Percentiles rank a stretch among this genome's conserved stretches.
Conservation (phyloP, 1,140 invertebrate genomes). For the Acromyrmex charruanus region DNA sequence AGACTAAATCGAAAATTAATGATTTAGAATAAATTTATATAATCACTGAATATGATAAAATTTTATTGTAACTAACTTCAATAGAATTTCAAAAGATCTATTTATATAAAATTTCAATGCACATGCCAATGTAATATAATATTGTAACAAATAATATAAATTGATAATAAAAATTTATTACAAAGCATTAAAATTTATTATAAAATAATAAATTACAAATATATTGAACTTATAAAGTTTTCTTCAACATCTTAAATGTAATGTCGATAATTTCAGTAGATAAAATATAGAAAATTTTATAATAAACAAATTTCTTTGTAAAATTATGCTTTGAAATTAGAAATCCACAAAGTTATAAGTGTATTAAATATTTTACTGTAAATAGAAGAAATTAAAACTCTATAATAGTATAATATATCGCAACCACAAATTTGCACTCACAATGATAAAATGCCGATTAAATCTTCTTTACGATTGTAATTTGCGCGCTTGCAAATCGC, state of each 20-base stretch:
- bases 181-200: background rate
- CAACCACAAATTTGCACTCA: conserved; percentile 1
- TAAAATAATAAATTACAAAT: background rate
- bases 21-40: background rate
- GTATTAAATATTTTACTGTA: background rate
- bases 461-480: conserved; percentile 30
- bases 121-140: background rate
- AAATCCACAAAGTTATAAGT: background rate
- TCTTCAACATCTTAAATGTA: background rate
- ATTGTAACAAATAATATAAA: conserved; percentile 3
- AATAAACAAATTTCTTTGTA: conserved; percentile 24
- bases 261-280: background rate
- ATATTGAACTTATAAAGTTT: background rate
- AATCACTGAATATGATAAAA: background rate
- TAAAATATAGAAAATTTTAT: background rate
- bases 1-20: background rate
- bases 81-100: background rate
- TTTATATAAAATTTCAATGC: background rate
- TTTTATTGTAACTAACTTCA: background rate
- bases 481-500: conserved; percentile 22
- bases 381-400: conserved; percentile 4
- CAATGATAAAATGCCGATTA: conserved; percentile 5
- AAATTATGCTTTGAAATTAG: background rate
- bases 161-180: background rate
- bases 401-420: background rate